These are phyloP conservation scores for Oophaga sylvatica DNA, from an alignment of 2,797 vertebrate species.

Conservation along the genomic window DNA sequence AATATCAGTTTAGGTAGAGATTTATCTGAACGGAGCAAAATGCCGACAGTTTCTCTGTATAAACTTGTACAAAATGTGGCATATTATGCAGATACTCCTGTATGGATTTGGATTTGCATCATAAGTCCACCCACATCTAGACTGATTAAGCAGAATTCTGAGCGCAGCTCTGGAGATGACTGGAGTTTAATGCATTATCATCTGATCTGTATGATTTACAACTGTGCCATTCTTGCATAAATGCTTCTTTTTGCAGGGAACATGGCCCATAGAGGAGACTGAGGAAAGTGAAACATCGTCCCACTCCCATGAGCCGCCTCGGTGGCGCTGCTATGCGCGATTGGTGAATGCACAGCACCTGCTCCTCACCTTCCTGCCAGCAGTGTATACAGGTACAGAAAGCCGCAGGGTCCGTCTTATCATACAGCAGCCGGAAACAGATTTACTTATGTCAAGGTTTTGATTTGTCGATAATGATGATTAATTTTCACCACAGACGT, in stretches of 20 bases:
- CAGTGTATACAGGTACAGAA: conserved; percentile 83
- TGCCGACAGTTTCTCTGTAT: neutral
- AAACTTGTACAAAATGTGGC: neutral
- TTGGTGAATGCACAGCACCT: conserved; percentile 87
- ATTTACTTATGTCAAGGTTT: neutral
- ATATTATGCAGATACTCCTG: neutral
- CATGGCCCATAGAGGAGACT: conserved; percentile 79
- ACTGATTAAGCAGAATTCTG: neutral
- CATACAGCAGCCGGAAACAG: neutral
- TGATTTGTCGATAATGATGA: neutral
- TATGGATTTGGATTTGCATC: too few species aligned
- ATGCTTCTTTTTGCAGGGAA: conserved; percentile 73
- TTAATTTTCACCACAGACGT: conserved; percentile 77
- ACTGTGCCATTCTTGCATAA: neutral
- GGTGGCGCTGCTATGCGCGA: conserved; percentile 93
- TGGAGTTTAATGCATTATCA: neutral
- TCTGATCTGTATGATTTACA: too few species aligned
- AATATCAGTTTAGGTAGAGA: neutral
- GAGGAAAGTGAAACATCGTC: conserved; percentile 75
- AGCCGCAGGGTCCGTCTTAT: neutral
- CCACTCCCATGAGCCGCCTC: conserved; percentile 71
- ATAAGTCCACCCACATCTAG: neutral
- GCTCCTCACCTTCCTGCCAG: conserved; percentile 91
- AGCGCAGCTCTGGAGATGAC: neutral
- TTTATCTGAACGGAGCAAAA: neutral